These are phyloP conservation scores for Oreochromis niloticus DNA, from an alignment of 2,113 vertebrate genomes.

Conservation along the genomic window DNA sequence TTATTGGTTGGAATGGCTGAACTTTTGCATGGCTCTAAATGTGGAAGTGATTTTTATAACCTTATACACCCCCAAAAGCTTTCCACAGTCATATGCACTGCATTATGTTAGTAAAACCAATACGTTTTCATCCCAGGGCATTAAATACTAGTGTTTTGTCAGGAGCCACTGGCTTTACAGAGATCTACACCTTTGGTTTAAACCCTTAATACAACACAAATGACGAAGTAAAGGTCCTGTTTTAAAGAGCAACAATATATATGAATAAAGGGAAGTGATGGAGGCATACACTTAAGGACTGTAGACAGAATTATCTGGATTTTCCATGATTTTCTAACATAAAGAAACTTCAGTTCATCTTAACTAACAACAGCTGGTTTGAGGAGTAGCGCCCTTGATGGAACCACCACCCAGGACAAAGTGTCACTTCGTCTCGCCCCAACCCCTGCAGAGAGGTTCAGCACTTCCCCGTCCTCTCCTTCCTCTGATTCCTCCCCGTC, in stretches of 20 bases:
- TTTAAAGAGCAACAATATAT: neutral
- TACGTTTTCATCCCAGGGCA: no score
- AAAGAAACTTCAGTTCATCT: neutral
- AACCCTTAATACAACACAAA: neutral
- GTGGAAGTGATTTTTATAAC: neutral
- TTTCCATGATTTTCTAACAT: slow-evolving; percentile 17
- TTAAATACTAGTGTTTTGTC: no score
- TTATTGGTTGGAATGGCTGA: neutral
- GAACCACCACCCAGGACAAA: slow-evolving; percentile 88
- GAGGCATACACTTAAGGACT: neutral
- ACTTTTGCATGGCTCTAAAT: neutral
- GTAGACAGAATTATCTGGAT: no score
- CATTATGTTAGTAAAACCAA: neutral
- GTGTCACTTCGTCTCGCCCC: slow-evolving; percentile 24
- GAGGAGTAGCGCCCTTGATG: slow-evolving; percentile 82
- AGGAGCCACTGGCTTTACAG: no score
- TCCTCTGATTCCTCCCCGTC: slow-evolving; percentile 51
- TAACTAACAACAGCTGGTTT: slow-evolving; percentile 85
- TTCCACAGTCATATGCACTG: neutral
- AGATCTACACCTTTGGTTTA: no score
- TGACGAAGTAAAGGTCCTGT: neutral
- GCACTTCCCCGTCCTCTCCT: slow-evolving; percentile 66
- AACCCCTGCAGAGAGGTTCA: slow-evolving; percentile 79
- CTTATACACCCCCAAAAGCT: neutral
- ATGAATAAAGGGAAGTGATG: neutral